Evolutionary conservation across 2,888 invertebrate genomes (phyloP), one percentile per base, ranked within the genome.

Genomic region (Tetramorium bicarinatum): DNA sequence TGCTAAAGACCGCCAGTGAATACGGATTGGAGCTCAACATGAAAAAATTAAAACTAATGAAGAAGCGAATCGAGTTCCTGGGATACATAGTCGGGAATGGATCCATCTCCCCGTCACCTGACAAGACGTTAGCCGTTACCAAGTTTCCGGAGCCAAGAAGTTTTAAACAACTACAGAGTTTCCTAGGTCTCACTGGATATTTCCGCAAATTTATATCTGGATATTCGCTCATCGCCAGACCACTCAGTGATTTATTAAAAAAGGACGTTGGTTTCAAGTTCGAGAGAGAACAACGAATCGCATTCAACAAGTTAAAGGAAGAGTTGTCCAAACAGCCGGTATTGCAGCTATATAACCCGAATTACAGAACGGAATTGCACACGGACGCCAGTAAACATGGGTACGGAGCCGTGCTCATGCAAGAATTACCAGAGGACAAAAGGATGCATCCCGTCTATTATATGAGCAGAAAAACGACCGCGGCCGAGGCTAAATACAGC

Each of bases 311-410:
- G 7, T 8, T 85, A 8, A 85, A 85, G 29, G 0, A 41, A n/a
- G 34, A 9, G 0, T 29, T 86, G 11, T 62, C 61, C 25, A 54
- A 25, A 6, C 54, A 75, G 8, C 84, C 87, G 0, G 64, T 85
- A 0, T 74, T 87, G 18, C 18, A 11, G 13, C 54, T 88, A 1
- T 87, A 83, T 7, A 38, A 56, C 0, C 9, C 66, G 2, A 38
- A 11, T 0, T 84, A 84, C 0, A 79, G 86, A 2, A 87, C 87
- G 0, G 83, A 88, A 18, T 49, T 88, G 1, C 83, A 85, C 34
- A 85, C 85, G 0, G 83, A 84, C 29, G 86, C 85, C 2, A 85
- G 66, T 21, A 59, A 72, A 2, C 13, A 61, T 0, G 83, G 84
- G 25, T 77, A 64, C 4, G 84, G 87, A 13, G 87, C 87, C 1